These are phyloP conservation scores for Rousettus leschenaultii DNA, from an alignment of 2,113 vertebrate genomes.

Conservation along the genomic window DNA sequence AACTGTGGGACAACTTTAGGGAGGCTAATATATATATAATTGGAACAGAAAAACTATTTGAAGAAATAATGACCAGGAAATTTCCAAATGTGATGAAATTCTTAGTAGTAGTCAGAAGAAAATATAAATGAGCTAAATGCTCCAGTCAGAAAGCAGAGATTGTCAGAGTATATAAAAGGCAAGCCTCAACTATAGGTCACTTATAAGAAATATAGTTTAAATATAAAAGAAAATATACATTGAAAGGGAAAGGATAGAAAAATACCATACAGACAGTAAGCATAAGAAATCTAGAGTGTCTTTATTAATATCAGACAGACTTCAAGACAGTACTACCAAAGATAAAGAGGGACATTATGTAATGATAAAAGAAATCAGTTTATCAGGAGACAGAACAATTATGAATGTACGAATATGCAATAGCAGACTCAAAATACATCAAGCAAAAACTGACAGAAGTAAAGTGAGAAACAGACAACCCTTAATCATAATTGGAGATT, in stretches of 20 bases:
- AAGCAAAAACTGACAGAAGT: no score
- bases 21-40: neutral
- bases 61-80: neutral
- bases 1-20: neutral
- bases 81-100: neutral
- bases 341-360: neutral
- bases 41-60: neutral
- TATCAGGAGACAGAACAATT: neutral
- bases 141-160: no score
- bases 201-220: neutral
- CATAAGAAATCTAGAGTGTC: neutral
- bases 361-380: no score
- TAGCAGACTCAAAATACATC: no score
- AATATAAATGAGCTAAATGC: neutral
- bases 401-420: neutral
- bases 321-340: neutral
- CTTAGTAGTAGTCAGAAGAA: neutral
- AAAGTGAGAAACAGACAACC: no score
- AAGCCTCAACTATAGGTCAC: no score
- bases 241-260: neutral
- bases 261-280: neutral
- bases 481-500: no score
- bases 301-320: neutral
- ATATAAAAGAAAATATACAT: neutral
- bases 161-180: no score